A percentile compares a stretch with the other conserved stretches of the same genome.
Evolutionary conservation across 2,797 vertebrate genomes (phyloP).

Genomic region (Anolis apletophallus): DNA sequence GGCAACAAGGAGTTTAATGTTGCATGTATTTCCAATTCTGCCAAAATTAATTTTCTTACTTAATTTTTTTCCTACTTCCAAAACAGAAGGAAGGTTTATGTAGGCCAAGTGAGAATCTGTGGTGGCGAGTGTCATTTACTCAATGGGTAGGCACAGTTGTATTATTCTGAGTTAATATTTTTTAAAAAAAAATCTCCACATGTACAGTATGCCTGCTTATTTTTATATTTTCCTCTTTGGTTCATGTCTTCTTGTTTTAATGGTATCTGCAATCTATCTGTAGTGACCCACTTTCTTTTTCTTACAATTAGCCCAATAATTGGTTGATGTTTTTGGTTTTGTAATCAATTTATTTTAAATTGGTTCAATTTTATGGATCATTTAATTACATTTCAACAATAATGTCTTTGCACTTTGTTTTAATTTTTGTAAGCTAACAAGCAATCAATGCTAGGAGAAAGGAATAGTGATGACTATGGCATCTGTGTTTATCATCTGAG

Average conservation of each 20-base stretch:
- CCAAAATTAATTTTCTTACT: neutral
- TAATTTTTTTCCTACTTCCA: neutral
- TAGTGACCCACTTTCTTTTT: neutral
- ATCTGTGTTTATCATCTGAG: neutral
- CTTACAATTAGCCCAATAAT: neutral
- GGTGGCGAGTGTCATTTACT: neutral
- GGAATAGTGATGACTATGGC: no score
- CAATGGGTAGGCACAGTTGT: neutral
- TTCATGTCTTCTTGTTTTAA: neutral
- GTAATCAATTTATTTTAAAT: no score
- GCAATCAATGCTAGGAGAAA: no score
- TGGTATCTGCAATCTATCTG: neutral
- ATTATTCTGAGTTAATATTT: neutral
- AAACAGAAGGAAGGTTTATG: neutral
- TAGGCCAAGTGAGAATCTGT: neutral
- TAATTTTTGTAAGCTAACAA: no score
- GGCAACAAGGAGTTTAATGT: neutral
- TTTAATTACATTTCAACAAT: no score
- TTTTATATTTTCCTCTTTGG: neutral
- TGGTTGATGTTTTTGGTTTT: neutral
- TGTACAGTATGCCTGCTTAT: neutral
- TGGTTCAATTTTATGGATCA: no score
- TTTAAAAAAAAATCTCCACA: neutral
- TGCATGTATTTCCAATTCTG: neutral
- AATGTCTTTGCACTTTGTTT: no score